Evolutionary conservation across 2,888 invertebrate genomes (phyloP).

Genomic region (Drosophila gaucha): DNA sequence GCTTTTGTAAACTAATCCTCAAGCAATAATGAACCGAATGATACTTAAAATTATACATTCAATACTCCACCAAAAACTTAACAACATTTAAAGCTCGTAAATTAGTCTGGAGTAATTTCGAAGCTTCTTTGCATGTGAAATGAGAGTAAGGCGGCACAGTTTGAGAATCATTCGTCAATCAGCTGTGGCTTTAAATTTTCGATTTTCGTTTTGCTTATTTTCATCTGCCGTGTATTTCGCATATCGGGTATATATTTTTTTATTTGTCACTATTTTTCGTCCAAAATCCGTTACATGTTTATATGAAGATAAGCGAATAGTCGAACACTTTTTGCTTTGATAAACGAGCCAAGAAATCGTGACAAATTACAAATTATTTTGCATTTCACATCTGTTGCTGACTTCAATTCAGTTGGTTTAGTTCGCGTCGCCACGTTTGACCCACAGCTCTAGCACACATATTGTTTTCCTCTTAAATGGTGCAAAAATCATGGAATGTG

Average conservation of each 20-base stretch:
- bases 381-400: constrained; percentile 17
- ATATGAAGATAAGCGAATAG: constrained; percentile 38
- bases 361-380: constrained; percentile 62
- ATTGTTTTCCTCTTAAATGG: constrained; percentile 31
- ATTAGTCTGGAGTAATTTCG: no score
- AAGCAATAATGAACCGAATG: no score
- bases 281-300: constrained; percentile 32
- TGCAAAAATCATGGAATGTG: constrained; percentile 58
- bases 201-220: neutral
- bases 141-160: neutral
- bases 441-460: constrained; percentile 1
- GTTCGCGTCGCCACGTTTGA: constrained; percentile 13
- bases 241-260: constrained; percentile 5
- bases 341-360: constrained; percentile 54
- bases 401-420: constrained; percentile 10
- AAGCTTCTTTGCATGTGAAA: neutral
- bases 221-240: constrained; percentile 2
- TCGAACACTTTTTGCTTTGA: constrained; percentile 12
- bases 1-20: no score
- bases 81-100: neutral
- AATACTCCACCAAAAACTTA: no score
- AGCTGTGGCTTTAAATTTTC: neutral
- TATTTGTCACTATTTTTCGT: constrained; percentile 17
- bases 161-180: neutral
- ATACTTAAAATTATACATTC: no score